Evolutionary conservation across 1,140 invertebrate genomes (phyloP), one percentile per base, ranked within the genome.

Genomic region (Melitaea cinxia): DNA sequence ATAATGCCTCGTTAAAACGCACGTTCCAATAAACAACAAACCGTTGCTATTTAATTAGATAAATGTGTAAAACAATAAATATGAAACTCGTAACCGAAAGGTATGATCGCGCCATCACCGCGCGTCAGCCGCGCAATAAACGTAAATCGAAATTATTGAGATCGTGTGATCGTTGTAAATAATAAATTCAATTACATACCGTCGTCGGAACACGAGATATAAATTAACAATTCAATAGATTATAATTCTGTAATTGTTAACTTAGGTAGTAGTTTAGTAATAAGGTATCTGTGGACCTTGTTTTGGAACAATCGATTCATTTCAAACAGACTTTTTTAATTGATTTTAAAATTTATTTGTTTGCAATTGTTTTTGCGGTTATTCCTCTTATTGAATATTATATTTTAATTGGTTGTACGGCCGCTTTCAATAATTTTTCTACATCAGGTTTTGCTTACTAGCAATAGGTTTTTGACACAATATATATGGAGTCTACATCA

Each of bases 141-240:
- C 67, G 60, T 72, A 68, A 68, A 67, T 67, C 33, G 37, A 33
- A 37, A 15, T 45, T 37, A 55, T 65, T 58, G 52, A 28, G 54
- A 57, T 76, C 63, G 58, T 73, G 61, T 70, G 66, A 62, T 66
- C 64, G 67, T 61, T 55, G 64, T 77, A 73, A 71, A 77, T 77
- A 72, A 66, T 67, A 63, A 65, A 72, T 72, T 77, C 74, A 77
- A 77, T 77, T 74, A 77, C 65, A 72, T 69, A 72, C 66, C 71
- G 74, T 72, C 71, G 72, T 67, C 33, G 60, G 15, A 42, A 42
- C 37, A 2, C 14, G 68, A 62, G 68, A 63, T 71, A 70, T 58
- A 54, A 10, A 17, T 47, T 4, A 21, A 47, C 2, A 17, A 17
- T 47, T 47, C 42, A 23, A 47, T 23, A 47, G 42, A 47, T 47